Conservation (phyloP, 2,113 vertebrate genomes). For the Asarcornis scutulata region DNA sequence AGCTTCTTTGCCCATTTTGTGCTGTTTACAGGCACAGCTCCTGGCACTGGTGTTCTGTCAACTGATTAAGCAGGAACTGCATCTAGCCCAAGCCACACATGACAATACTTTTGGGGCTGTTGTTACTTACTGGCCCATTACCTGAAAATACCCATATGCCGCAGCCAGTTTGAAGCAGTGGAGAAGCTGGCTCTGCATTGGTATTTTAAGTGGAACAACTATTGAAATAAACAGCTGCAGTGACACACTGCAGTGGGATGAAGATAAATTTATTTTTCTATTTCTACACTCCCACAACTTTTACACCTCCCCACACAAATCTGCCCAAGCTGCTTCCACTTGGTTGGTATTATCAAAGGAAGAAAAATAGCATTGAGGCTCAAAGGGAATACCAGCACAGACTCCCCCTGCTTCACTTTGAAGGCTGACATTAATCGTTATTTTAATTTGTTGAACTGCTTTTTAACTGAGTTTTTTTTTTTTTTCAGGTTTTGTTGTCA, state of each 20-base stretch:
- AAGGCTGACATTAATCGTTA: conserved; percentile 47
- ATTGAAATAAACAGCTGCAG: conserved; percentile 66
- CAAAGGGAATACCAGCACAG: conserved; percentile 31
- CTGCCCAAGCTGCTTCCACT: conserved; percentile 67
- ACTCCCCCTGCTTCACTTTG: conserved; percentile 27
- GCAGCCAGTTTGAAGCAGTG: neutral
- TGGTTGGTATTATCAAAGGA: conserved; percentile 51
- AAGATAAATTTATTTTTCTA: conserved; percentile 71
- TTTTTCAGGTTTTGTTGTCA: neutral
- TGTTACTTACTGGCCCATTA: neutral
- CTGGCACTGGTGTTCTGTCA: neutral
- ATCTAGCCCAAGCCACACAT: rapidly evolving
- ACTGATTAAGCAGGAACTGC: neutral
- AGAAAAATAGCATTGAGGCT: conserved; percentile 39
- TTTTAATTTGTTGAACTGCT: conserved; percentile 30
- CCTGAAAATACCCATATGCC: neutral
- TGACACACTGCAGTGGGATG: conserved; percentile 67
- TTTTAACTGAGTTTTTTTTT: neutral
- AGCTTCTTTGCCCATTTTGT: neutral
- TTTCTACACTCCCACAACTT: conserved; percentile 70
- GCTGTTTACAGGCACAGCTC: neutral
- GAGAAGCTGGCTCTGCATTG: neutral
- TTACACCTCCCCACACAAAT: conserved; percentile 69
- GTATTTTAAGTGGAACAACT: conserved; percentile 45
- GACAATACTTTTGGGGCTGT: rapidly evolving